A percentile compares a stretch with the other conserved stretches of the same genome.
phyloP scores from a whole-genome alignment of 2,888 invertebrate species.

The Petrolisthes manimaculis region DNA sequence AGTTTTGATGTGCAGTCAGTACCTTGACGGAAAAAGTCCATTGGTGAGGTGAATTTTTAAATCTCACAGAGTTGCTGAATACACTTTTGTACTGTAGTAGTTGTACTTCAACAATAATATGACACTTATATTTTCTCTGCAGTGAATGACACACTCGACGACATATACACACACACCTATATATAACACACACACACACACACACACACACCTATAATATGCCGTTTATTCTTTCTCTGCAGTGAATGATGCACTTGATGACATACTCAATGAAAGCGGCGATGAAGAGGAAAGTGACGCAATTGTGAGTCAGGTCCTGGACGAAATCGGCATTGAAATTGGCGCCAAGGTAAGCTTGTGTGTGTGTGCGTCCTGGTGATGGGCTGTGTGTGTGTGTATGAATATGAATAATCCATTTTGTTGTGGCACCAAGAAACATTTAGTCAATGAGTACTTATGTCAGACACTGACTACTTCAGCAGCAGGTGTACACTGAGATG shows the following conservation, averaged over 20 bases:
- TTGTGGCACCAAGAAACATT: neutral
- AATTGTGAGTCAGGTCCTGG: conserved; percentile 90
- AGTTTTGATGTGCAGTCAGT: conserved; percentile 10
- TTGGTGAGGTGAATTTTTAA: neutral
- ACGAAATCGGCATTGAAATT: conserved; percentile 96
- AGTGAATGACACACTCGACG: too few relatives aligned
- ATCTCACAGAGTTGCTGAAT: neutral
- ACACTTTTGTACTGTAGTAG: neutral
- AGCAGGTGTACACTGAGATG: neutral
- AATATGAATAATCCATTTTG: neutral
- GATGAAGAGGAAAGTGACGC: conserved; percentile 91
- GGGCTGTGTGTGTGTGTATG: neutral
- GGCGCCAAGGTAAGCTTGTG: conserved; percentile 80
- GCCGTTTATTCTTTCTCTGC: conserved; percentile 67
- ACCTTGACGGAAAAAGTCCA: conserved; percentile 4
- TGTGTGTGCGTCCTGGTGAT: neutral
- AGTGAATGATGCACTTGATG: conserved; percentile 92
- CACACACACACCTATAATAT: neutral
- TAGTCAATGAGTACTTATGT: neutral
- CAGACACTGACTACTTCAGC: neutral
- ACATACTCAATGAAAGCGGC: conserved; percentile 87
- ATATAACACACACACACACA: too few relatives aligned
- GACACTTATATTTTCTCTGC: too few relatives aligned
- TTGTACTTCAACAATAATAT: conserved; percentile 8
- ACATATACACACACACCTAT: too few relatives aligned